Evolutionary conservation across 1,140 invertebrate genomes (phyloP), one percentile per base, ranked within the genome.

Genomic region (Physella acuta): DNA sequence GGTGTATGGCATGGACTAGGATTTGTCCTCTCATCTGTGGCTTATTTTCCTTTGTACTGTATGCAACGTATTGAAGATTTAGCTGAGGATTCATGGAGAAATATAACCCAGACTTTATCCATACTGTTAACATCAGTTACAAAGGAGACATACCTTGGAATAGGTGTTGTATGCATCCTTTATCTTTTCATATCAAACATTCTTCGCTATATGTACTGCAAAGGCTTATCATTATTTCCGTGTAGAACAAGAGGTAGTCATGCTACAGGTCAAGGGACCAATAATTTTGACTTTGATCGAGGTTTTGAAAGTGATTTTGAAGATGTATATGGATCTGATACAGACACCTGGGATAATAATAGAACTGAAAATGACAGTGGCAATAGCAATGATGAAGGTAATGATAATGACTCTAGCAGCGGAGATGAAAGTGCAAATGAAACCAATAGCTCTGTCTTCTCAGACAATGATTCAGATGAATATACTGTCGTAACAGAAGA

Each of bases 121-220:
- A 37, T 31, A 30, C 39, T 49, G 2, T 60, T 73, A 24, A 69
- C 60, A 8, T 44, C 64, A 8, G 52, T 63, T 31, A 63, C 49
- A 8, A 71, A 70, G 24, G 73, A 77, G 55, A 70, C 71, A 11
- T 77, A 72, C 52, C 34, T 77, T 1, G 75, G 70, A 20, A 51
- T 75, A 17, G 28, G 64, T 20, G 56, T 75, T 24, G 65, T 72
- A 37, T 68, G 67, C 61, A 51, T 71, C 4, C 28, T 69, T 26
- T 73, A 73, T 56, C 49, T 73, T 3, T 49, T 34, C 37, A 3
- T 73, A 1, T 66, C 67, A 16, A 73, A 66, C 28, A 17, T 65
- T 30, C 8, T 73, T 17, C 30, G 51, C 28, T 72, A 70, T 37
- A 14, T 71, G 33, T 55, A 49, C 30, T 52, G 20, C 24, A 53